Evolutionary conservation across 1,140 invertebrate species (phyloP).

Genomic region (Achatina immaculata): DNA sequence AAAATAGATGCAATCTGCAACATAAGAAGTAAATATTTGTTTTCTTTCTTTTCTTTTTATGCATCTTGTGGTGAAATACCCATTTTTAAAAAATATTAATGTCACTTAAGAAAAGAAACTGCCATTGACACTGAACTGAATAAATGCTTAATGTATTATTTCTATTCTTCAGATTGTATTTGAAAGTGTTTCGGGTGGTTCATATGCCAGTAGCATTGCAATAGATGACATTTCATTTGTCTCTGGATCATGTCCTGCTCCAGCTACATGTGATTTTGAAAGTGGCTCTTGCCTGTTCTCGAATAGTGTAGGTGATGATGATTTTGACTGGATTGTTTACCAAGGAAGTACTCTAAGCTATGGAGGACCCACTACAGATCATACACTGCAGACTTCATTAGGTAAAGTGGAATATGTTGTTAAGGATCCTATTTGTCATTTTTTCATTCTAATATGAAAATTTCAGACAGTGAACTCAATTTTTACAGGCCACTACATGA

Average conservation of each 20-base stretch:
- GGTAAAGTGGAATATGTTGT: no score
- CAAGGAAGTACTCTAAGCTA: conserved; percentile 44
- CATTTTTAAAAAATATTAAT: no score
- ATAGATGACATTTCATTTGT: conserved; percentile 56
- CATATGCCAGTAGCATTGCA: conserved; percentile 41
- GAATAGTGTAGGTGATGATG: conserved; percentile 54
- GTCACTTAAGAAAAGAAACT: no score
- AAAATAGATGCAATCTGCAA: no score
- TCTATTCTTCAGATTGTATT: conserved; percentile 52
- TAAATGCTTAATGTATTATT: background rate
- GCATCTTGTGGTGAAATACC: no score
- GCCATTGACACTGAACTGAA: no score
- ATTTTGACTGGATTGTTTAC: conserved; percentile 65
- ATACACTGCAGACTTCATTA: conserved; percentile 56
- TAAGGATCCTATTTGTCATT: no score
- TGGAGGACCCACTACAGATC: conserved; percentile 64
- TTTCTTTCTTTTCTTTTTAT: no score
- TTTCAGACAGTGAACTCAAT: no score
- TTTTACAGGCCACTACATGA: conserved; percentile 68
- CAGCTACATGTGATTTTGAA: conserved; percentile 65
- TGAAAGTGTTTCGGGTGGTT: conserved; percentile 52
- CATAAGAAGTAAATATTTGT: no score
- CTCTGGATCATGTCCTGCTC: conserved; percentile 50
- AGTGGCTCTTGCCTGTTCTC: conserved; percentile 57
- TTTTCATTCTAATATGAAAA: no score